Evolutionary conservation across 2,113 vertebrate genomes (phyloP).

Genomic region (Dunckerocampus dactyliophorus): DNA sequence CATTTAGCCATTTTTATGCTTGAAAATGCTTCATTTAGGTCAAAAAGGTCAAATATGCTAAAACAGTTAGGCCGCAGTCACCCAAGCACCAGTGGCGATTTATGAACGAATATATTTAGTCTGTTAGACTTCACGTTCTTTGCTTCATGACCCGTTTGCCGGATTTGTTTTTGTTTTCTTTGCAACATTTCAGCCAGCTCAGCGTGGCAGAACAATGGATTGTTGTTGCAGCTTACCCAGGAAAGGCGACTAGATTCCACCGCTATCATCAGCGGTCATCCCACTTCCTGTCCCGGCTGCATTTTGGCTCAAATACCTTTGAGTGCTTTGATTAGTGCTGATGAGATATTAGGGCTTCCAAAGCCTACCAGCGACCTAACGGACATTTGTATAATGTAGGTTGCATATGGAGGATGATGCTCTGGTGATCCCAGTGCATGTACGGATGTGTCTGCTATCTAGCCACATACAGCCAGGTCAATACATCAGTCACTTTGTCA

Average conservation of each 20-base stretch:
- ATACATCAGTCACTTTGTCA: background rate
- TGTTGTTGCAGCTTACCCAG: slow-evolving; percentile 15
- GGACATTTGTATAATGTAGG: slow-evolving; percentile 56
- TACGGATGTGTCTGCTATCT: no score
- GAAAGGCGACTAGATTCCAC: slow-evolving; percentile 17
- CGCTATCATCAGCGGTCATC: slow-evolving; percentile 35
- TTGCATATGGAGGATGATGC: background rate
- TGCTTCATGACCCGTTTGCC: slow-evolving; percentile 27
- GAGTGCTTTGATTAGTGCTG: slow-evolving; percentile 54
- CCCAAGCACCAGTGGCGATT: no score
- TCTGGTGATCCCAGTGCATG: no score
- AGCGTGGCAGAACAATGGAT: slow-evolving; percentile 38
- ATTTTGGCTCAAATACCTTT: slow-evolving; percentile 35
- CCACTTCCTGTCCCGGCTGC: slow-evolving; percentile 24
- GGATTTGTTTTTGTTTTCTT: slow-evolving; percentile 31
- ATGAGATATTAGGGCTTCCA: slow-evolving; percentile 42
- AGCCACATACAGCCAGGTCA: no score
- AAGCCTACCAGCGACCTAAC: slow-evolving; percentile 46
- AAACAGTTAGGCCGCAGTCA: no score
- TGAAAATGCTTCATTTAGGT: no score
- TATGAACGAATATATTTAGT: no score
- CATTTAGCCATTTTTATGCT: no score
- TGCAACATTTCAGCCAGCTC: slow-evolving; percentile 27
- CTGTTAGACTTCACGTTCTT: slow-evolving; percentile 6
- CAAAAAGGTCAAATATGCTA: no score